phyloP scores from a whole-genome alignment of 2,888 invertebrate species.

The Lasioglossum calceatum region DNA sequence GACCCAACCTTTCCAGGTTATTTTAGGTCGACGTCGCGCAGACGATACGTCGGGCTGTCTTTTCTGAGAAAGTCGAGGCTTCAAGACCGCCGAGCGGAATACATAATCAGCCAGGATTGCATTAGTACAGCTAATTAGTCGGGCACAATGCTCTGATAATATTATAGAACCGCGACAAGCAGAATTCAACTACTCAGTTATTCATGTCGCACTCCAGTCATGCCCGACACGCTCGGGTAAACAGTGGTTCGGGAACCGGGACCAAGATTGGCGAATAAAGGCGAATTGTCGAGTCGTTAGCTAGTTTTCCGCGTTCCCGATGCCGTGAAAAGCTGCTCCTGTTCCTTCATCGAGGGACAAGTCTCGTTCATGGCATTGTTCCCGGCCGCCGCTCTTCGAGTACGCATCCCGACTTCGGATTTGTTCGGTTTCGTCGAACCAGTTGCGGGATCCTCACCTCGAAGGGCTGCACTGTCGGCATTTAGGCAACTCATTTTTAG shows the following conservation, averaged over 20 bases:
- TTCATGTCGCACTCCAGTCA: conserved; percentile 83
- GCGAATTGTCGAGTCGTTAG: conserved; percentile 74
- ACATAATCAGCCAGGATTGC: conserved; percentile 83
- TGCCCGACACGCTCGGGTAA: conserved; percentile 80
- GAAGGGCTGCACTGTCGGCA: not conserved
- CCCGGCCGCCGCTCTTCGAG: conserved; percentile 37
- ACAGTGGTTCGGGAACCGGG: conserved; percentile 76
- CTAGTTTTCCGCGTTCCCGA: conserved; percentile 63
- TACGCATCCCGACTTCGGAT: conserved; percentile 61
- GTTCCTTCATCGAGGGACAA: conserved; percentile 42
- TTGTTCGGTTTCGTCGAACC: conserved; percentile 42
- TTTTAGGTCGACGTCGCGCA: not conserved
- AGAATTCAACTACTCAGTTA: conserved; percentile 82
- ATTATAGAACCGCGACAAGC: conserved; percentile 78
- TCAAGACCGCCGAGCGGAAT: conserved; percentile 80
- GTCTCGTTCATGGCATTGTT: conserved; percentile 51
- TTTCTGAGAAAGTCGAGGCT: conserved; percentile 52
- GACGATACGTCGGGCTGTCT: conserved; percentile 29
- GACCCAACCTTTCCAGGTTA: not conserved
- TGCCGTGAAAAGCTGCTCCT: conserved; percentile 60
- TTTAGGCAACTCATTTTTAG: not conserved
- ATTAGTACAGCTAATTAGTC: conserved; percentile 83
- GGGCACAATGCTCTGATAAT: conserved; percentile 84
- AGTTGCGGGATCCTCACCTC: conserved; percentile 11
- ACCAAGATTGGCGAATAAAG: conserved; percentile 71